These are phyloP conservation scores for Cyphomyrmex costatus DNA, from an alignment of 1,140 invertebrate species.

Conservation along the genomic window DNA sequence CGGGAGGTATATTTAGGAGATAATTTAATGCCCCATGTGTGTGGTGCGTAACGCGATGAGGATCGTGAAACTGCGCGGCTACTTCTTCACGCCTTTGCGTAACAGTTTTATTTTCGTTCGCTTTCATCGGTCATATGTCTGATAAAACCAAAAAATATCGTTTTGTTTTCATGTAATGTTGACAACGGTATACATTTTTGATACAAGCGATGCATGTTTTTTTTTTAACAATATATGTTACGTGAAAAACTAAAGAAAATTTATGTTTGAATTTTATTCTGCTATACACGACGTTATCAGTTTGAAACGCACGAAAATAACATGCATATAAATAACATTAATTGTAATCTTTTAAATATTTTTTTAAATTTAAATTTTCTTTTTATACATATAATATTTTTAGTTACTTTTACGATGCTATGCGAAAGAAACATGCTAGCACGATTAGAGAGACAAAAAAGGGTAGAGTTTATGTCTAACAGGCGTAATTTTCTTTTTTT, in stretches of 20 bases:
- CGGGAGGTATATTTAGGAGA: slow-evolving; percentile 65
- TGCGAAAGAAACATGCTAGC: neutral
- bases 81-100: slow-evolving; percentile 10
- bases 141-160: neutral
- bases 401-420: neutral
- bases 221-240: neutral
- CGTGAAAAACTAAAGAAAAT: neutral
- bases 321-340: neutral
- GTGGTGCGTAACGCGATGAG: slow-evolving; percentile 12
- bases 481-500: neutral
- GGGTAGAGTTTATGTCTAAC: neutral
- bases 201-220: neutral
- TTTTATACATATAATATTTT: neutral
- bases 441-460: neutral
- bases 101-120: neutral
- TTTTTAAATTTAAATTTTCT: neutral
- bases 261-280: slow-evolving; percentile 7
- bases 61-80: slow-evolving; percentile 34
- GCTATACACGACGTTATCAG: neutral
- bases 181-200: neutral
- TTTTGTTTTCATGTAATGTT: neutral
- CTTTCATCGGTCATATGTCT: neutral
- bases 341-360: neutral
- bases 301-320: neutral
- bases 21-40: slow-evolving; percentile 57